Percentiles rank a stretch among this genome's conserved stretches.
These are phyloP conservation scores for Patella pellucida DNA, from an alignment of 2,888 invertebrate genomes.

Conservation along the genomic window DNA sequence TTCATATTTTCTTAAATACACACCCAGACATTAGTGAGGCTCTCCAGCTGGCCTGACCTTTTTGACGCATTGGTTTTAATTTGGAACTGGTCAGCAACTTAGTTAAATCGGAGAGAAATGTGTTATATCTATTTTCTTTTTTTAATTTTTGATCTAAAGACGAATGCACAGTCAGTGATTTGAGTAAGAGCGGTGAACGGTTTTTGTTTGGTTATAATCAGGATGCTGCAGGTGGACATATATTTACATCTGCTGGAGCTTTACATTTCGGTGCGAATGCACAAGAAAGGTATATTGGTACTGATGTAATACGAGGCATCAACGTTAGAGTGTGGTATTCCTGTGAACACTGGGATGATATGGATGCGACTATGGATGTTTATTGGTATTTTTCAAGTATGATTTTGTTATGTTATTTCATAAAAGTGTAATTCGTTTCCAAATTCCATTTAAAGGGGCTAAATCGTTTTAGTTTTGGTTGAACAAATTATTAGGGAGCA, in stretches of 20 bases:
- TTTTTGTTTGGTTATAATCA: constrained; percentile 46
- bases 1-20: background rate
- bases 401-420: background rate
- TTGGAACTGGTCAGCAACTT: too few species aligned
- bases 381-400: constrained; percentile 53
- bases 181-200: constrained; percentile 34
- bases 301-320: constrained; percentile 39
- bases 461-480: too few species aligned
- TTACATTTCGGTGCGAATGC: constrained; percentile 40
- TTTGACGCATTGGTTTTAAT: too few species aligned
- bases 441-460: too few species aligned
- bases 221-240: constrained; percentile 27
- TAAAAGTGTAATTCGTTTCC: too few species aligned
- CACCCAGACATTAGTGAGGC: background rate
- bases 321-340: constrained; percentile 46
- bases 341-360: constrained; percentile 47
- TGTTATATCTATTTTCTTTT: background rate
- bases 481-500: too few species aligned
- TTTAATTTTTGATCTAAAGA: constrained; percentile 12
- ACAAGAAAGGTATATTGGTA: constrained; percentile 41
- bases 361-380: constrained; percentile 53
- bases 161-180: constrained; percentile 35
- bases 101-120: background rate
- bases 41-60: background rate
- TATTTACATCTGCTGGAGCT: constrained; percentile 45